Percentiles rank a stretch among this genome's conserved stretches.
These are phyloP conservation scores for Tragulus kanchil DNA, from an alignment of 2,113 vertebrate species.

Conservation along the genomic window DNA sequence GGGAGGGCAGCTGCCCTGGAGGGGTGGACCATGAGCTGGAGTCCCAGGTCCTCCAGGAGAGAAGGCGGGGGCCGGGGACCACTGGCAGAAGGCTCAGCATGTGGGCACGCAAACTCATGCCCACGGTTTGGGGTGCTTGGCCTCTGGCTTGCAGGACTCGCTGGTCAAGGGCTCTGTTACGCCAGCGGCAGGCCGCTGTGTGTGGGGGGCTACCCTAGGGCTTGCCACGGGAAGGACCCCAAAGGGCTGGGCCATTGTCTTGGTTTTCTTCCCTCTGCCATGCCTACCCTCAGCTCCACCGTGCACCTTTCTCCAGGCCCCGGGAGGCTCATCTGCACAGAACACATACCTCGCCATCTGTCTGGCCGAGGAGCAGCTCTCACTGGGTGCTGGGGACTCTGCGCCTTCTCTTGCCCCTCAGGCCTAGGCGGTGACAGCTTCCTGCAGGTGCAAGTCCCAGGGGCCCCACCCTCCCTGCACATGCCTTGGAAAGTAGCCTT, in stretches of 20 bases:
- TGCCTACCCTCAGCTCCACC: too few species aligned
- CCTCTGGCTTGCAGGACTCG: background rate
- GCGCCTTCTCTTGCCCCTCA: background rate
- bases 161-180: background rate
- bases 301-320: background rate
- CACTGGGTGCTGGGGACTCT: background rate
- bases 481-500: background rate
- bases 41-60: background rate
- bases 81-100: background rate
- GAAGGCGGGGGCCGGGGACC: background rate
- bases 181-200: background rate
- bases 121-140: background rate
- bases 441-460: background rate
- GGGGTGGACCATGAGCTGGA: background rate
- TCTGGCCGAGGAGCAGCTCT: background rate
- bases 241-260: fast-evolving
- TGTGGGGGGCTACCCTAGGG: background rate
- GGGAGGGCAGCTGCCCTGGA: too few species aligned
- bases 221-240: background rate
- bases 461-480: too few species aligned
- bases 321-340: fast-evolving
- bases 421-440: background rate
- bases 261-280: background rate
- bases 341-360: fast-evolving
- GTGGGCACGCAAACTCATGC: background rate